A percentile compares a stretch with the other conserved stretches of the same genome.
These are phyloP conservation scores for Cheilosia scutellata DNA, from an alignment of 2,888 invertebrate genomes.

Conservation along the genomic window DNA sequence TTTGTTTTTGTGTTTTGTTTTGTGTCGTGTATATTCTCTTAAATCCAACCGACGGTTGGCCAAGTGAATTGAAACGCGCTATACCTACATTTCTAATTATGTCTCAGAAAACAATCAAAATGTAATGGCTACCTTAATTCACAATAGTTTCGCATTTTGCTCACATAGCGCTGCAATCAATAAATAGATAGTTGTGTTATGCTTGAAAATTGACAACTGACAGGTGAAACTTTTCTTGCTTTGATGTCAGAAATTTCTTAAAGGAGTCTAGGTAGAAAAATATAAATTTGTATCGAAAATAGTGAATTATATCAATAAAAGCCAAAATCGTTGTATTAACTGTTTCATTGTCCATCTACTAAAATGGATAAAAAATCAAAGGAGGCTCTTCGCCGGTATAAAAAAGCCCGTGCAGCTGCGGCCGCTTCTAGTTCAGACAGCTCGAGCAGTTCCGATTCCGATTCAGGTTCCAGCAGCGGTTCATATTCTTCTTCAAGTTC, in stretches of 20 bases:
- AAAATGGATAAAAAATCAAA: conserved; percentile 83
- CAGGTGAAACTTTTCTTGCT: conserved; percentile 20
- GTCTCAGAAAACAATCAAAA: no score
- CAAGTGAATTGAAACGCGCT: no score
- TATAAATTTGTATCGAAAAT: background rate
- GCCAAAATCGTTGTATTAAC: background rate
- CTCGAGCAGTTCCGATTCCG: conserved; percentile 80
- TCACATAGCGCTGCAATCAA: conserved; percentile 17
- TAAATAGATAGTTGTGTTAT: background rate
- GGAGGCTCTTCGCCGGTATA: conserved; percentile 82
- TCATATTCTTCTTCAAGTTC: conserved; percentile 82
- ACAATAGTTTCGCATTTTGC: background rate
- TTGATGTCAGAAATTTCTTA: conserved; percentile 1
- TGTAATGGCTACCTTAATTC: background rate
- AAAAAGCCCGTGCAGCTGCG: conserved; percentile 81
- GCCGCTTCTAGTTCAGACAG: conserved; percentile 82
- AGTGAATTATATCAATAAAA: background rate
- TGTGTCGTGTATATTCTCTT: no score
- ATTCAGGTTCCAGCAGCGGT: conserved; percentile 81
- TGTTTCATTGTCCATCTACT: background rate
- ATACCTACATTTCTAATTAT: no score
- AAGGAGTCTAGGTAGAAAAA: background rate
- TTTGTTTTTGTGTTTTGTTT: no score
- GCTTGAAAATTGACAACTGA: conserved; percentile 16
- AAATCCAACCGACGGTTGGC: no score